Evolutionary conservation across 92 coral and sea anemone genomes (phyloP).

Genomic region (Umimayanthus chanpuru): DNA sequence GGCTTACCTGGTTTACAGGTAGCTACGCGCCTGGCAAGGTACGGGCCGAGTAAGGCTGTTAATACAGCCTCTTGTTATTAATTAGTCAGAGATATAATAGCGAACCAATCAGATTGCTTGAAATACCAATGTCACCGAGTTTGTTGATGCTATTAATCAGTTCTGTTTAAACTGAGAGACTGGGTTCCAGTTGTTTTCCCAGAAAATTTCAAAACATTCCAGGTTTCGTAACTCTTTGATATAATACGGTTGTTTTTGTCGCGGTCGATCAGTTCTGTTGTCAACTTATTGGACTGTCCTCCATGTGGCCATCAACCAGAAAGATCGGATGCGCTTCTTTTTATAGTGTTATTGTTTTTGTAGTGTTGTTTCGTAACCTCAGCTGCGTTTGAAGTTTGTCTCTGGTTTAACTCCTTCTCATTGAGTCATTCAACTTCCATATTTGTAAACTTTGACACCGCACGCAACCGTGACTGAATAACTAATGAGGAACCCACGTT

Average conservation of each 20-base stretch:
- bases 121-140: too few species aligned
- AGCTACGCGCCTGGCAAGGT: too few species aligned
- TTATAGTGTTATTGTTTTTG: not conserved
- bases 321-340: not conserved
- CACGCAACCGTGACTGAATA: conserved; percentile 1
- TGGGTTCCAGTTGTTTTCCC: not conserved
- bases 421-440: conserved; percentile 5
- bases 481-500: conserved; percentile 13
- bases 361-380: not conserved
- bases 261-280: not conserved
- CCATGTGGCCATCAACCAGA: not conserved
- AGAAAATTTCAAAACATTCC: not conserved
- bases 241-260: not conserved
- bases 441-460: conserved; percentile 11
- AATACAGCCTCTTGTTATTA: too few species aligned
- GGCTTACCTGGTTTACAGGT: too few species aligned
- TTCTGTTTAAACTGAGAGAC: not conserved
- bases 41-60: too few species aligned
- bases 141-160: too few species aligned
- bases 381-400: not conserved
- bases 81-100: too few species aligned
- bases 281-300: not conserved
- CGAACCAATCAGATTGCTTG: too few species aligned
- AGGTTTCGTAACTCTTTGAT: not conserved
- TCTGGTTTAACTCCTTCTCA: conserved; percentile 36